phyloP scores from a whole-genome alignment of 2,888 invertebrate species.

The Caenorhabditis becei region DNA sequence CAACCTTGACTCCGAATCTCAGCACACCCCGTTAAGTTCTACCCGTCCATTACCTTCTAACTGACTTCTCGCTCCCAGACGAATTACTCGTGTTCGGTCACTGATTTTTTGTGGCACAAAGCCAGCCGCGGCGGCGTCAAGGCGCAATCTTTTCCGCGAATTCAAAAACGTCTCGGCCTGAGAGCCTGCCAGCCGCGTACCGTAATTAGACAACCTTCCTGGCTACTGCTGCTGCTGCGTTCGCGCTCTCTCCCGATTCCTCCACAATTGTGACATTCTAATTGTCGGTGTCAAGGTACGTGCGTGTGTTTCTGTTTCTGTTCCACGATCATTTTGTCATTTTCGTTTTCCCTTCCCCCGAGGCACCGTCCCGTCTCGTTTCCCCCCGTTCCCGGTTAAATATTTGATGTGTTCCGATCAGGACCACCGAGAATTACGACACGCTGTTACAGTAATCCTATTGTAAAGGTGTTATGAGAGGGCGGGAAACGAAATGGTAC shows the following conservation, averaged over 20 bases:
- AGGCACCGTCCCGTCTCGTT: constrained; percentile 1
- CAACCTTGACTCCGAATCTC: constrained; percentile 57
- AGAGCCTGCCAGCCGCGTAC: constrained; percentile 56
- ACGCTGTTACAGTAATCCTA: constrained; percentile 42
- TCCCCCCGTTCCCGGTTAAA: constrained; percentile 16
- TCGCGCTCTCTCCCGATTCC: constrained; percentile 27
- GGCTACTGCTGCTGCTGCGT: constrained; percentile 15
- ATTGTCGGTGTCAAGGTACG: constrained; percentile 54
- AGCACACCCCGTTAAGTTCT: constrained; percentile 40
- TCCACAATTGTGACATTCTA: constrained; percentile 51
- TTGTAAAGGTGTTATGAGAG: constrained; percentile 29
- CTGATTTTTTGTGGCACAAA: constrained; percentile 23
- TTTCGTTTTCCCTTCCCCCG: constrained; percentile 26
- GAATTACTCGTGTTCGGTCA: constrained; percentile 38
- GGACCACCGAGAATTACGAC: constrained; percentile 48
- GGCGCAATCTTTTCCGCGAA: constrained; percentile 19
- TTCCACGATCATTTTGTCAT: constrained; percentile 55
- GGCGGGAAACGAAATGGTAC: constrained; percentile 10
- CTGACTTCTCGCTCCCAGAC: constrained; percentile 21
- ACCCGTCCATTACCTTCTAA: constrained; percentile 24
- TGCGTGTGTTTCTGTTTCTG: constrained; percentile 17
- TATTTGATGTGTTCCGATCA: constrained; percentile 24
- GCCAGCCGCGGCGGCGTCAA: not conserved
- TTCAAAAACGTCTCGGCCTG: constrained; percentile 27
- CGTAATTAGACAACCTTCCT: constrained; percentile 59